Conservation (phyloP, 2,113 vertebrate genomes). For the Cavia aperea region DNA sequence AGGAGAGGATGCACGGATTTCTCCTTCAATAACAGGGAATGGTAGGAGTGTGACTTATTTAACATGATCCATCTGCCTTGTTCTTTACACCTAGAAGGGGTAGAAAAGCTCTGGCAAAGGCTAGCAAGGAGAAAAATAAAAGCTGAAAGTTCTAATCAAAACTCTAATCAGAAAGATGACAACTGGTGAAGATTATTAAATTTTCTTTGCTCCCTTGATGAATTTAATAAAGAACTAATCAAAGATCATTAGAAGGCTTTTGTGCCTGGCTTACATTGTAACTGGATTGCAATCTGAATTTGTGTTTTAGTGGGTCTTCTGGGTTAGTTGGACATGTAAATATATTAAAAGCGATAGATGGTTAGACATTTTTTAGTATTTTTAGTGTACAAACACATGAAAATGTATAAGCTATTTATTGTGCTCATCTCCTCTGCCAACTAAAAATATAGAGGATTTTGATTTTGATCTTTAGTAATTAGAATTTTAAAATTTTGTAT, state of each 20-base stretch:
- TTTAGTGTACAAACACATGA: conserved; percentile 74
- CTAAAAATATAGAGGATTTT: conserved; percentile 71
- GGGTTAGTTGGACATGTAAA: conserved; percentile 73
- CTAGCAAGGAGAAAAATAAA: conserved; percentile 80
- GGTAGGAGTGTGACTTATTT: conserved; percentile 17
- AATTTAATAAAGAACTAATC: conserved; percentile 99
- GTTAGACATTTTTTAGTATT: conserved; percentile 62
- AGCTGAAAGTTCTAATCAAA: conserved; percentile 88
- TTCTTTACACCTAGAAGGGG: conserved; percentile 51
- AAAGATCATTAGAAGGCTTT: conserved; percentile 97
- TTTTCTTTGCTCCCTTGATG: conserved; percentile 94
- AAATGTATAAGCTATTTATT: conserved; percentile 75
- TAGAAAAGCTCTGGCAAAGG: conserved; percentile 70
- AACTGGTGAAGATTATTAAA: conserved; percentile 93
- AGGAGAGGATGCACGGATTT: not conserved
- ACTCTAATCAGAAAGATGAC: conserved; percentile 95
- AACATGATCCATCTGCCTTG: conserved; percentile 53
- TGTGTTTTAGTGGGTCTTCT: conserved; percentile 75
- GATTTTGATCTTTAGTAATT: conserved; percentile 69
- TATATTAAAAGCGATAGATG: conserved; percentile 71
- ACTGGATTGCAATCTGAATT: conserved; percentile 80
- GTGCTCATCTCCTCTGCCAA: conserved; percentile 62
- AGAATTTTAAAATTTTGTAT: conserved; percentile 72
- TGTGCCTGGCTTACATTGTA: conserved; percentile 81
- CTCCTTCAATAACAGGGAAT: not conserved